These are phyloP conservation scores for Virgularia gustaviana DNA, from an alignment of 92 coral and sea anemone genomes.

Conservation along the genomic window DNA sequence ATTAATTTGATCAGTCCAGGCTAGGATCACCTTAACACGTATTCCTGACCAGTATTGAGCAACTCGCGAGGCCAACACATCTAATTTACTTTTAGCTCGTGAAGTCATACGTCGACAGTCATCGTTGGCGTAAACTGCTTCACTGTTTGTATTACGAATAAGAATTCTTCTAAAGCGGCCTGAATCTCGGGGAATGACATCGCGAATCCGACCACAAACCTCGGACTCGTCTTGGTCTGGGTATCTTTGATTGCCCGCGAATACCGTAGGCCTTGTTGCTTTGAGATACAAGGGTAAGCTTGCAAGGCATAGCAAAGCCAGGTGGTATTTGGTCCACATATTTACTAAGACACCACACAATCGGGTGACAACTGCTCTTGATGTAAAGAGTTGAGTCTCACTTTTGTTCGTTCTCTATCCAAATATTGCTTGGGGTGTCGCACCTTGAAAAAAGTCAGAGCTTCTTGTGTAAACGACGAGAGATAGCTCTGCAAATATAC, in stretches of 20 bases:
- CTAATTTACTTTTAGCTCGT: slow-evolving; percentile 80
- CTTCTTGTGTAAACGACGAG: too few species aligned
- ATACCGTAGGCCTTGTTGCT: slow-evolving; percentile 24
- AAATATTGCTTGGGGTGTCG: too few species aligned
- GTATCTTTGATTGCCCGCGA: slow-evolving; percentile 33
- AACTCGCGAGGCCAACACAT: slow-evolving; percentile 77
- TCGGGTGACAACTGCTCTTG: too few species aligned
- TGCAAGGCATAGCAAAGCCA: too few species aligned
- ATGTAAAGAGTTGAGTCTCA: too few species aligned
- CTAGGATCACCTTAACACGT: slow-evolving; percentile 56
- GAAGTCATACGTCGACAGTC: slow-evolving; percentile 89
- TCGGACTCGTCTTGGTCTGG: slow-evolving; percentile 67
- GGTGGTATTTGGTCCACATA: too few species aligned
- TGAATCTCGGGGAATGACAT: slow-evolving; percentile 76
- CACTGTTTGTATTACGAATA: slow-evolving; percentile 72
- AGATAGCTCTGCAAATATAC: too few species aligned
- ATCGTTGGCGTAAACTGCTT: slow-evolving; percentile 58
- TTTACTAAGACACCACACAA: too few species aligned
- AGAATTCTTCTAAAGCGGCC: slow-evolving; percentile 79
- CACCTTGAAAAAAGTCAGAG: too few species aligned
- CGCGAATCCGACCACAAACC: slow-evolving; percentile 82
- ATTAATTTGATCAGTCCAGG: slow-evolving; percentile 84
- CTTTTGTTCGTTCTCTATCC: too few species aligned
- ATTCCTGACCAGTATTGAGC: slow-evolving; percentile 58
- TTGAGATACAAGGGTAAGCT: too few species aligned